Evolutionary conservation across 2,888 invertebrate species (phyloP).

Genomic region (Cyclophora punctaria): DNA sequence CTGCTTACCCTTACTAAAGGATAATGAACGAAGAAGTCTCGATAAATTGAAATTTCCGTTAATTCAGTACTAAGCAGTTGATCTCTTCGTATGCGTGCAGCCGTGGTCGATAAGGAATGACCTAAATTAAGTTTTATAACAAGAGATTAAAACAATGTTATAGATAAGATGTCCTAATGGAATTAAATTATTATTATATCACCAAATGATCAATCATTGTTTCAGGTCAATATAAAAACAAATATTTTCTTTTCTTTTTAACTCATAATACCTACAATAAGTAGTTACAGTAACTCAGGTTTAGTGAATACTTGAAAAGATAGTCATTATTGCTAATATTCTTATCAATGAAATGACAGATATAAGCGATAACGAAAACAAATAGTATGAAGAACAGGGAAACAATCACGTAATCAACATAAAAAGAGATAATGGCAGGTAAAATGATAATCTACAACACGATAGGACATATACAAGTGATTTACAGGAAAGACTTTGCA

Average conservation of each 20-base stretch:
- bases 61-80: conserved; percentile 13
- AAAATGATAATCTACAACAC: conserved; percentile 30
- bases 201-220: no score
- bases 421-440: conserved; percentile 33
- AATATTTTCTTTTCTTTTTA: no score
- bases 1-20: conserved; percentile 46
- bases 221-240: no score
- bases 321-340: not conserved
- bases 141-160: no score
- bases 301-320: no score
- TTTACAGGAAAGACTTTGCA: not conserved
- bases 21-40: conserved; percentile 32
- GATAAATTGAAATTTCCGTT: conserved; percentile 63
- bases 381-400: conserved; percentile 27
- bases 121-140: no score
- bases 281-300: no score
- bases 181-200: no score
- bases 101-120: no score
- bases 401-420: conserved; percentile 33
- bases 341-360: conserved; percentile 3
- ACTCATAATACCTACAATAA: no score
- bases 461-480: conserved; percentile 30
- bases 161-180: no score
- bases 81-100: no score
- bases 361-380: conserved; percentile 19